Evolutionary conservation across 1,140 invertebrate genomes (phyloP).

Genomic region (Dendroctonus ponderosae): DNA sequence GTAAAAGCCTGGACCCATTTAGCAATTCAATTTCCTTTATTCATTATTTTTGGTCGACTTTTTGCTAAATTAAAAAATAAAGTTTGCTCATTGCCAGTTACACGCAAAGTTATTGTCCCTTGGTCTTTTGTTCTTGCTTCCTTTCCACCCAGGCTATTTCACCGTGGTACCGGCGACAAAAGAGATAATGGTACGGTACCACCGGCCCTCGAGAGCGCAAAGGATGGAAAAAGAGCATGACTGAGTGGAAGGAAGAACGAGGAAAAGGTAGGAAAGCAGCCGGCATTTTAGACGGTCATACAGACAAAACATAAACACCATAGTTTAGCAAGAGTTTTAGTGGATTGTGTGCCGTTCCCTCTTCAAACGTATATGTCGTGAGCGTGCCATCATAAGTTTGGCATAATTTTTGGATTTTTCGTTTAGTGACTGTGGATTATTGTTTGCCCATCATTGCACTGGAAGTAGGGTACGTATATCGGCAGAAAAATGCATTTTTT

Average conservation of each 20-base stretch:
- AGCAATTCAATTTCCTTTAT: too few relatives aligned
- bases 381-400: too few relatives aligned
- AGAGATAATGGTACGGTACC: background rate
- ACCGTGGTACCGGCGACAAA: too few relatives aligned
- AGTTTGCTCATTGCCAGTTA: background rate
- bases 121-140: conserved; percentile 5
- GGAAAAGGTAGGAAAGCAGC: conserved; percentile 4
- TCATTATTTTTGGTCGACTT: too few relatives aligned
- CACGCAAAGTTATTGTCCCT: background rate
- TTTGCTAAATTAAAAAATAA: too few relatives aligned
- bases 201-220: background rate
- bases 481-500: too few relatives aligned
- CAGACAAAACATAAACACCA: conserved; percentile 11
- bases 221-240: background rate
- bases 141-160: background rate
- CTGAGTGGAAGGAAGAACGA: conserved; percentile 1
- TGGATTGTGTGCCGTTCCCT: conserved; percentile 3
- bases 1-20: too few relatives aligned
- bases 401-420: too few relatives aligned
- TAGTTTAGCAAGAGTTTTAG: background rate
- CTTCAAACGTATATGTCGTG: background rate
- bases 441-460: too few relatives aligned
- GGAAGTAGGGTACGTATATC: too few relatives aligned
- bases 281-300: conserved; percentile 8
- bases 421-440: too few relatives aligned